Evolutionary conservation across 2,888 invertebrate genomes (phyloP), one percentile per base, ranked within the genome.

Genomic region (Nomada lathburiana): DNA sequence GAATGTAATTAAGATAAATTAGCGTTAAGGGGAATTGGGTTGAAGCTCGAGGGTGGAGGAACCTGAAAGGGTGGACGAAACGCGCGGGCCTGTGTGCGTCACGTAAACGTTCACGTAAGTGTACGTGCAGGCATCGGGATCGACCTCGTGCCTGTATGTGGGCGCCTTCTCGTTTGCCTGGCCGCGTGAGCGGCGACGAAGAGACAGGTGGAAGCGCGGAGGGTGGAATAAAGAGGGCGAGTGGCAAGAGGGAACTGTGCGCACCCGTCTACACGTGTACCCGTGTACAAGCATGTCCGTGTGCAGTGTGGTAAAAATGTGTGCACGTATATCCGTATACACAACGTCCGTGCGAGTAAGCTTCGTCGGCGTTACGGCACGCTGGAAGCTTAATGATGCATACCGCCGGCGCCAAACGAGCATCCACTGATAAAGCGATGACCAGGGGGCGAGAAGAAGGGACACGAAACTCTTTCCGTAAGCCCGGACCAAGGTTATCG

Each of bases 1-100:
- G 93, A 93, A 93, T 93, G 93, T 93, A 93, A 93, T 93, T 93
- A 93, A 93, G 93, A 93, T 93, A 93, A 93, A 93, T 93, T 93
- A 93, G 93, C 92, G 93, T 92, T 92, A 92, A 91, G 92, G 92
- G 91, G 91, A 92, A 91, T 92, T 89, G 92, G 91, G 90, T 90
- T 91, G 90, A 90, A 91, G 90, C 91, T 89, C 86, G 86, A 88
- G 88, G 84, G 88, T 85, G 87, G 86, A 84, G 85, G 85, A 84
- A 83, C 75, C 86, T 84, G 84, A 88, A 86, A 85, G 90, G 82
- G 83, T 82, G 84, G 67, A 81, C 76, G 76, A 76, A 83, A 76
- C 62, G 86, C 74, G 81, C 59, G 77, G 60, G 78, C 70, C 42
- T 13, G 84, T 84, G 76, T 85, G 74, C 60, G 53, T 5, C 26